A percentile compares a stretch with the other conserved stretches of the same genome.
Evolutionary conservation across 2,113 vertebrate genomes (phyloP).

Genomic region (Garra rufa): DNA sequence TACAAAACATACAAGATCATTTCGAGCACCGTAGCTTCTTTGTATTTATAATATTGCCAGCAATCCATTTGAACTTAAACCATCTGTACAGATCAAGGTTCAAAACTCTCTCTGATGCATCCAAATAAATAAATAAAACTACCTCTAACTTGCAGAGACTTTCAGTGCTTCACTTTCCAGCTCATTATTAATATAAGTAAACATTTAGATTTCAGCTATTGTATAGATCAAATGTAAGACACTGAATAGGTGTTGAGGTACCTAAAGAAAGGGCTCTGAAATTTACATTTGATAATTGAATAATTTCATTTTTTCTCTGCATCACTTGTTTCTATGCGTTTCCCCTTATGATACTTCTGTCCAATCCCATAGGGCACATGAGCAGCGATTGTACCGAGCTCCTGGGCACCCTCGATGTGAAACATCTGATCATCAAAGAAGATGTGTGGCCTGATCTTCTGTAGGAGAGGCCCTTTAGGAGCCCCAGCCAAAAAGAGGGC

Average conservation of each 20-base stretch:
- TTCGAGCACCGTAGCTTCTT: neutral
- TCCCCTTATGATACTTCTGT: conserved; percentile 70
- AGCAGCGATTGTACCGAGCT: conserved; percentile 87
- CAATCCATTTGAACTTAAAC: neutral
- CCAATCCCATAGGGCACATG: conserved; percentile 90
- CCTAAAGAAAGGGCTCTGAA: neutral
- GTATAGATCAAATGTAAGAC: neutral
- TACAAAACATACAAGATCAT: neutral
- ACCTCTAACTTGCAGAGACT: neutral
- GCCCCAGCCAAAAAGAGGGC: conserved; percentile 91
- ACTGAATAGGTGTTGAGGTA: neutral
- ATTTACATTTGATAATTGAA: neutral
- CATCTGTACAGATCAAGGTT: neutral
- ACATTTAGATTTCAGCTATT: neutral
- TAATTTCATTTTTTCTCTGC: neutral
- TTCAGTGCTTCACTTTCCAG: neutral
- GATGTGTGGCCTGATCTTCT: conserved; percentile 91
- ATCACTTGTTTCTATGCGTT: conserved; percentile 4
- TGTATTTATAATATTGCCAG: conserved; percentile 1
- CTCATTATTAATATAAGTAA: conserved; percentile 3
- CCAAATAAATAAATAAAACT: conserved; percentile 4
- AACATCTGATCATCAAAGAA: conserved; percentile 94
- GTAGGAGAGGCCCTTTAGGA: conserved; percentile 90
- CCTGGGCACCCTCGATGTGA: conserved; percentile 90
- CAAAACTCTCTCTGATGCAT: neutral